Base-by-base conservation (phyloP, 2,797 vertebrate species). In the Enteromius afrohamiltoni region DNA sequence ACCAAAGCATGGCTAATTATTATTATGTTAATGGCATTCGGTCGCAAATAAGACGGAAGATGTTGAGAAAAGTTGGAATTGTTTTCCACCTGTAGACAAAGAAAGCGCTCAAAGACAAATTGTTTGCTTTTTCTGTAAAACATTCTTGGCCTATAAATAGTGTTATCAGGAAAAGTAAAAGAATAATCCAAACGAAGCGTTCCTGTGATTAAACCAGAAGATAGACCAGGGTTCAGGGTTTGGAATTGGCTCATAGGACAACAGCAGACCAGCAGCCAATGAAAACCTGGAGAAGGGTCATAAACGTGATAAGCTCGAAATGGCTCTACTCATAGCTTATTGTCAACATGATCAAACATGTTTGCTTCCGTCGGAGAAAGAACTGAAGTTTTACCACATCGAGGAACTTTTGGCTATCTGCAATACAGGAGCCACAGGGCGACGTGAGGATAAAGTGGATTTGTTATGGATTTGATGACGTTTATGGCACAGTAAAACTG, bases 241-340 rank as follows among this genome's bases (percentile, higher is more conserved):
- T 80, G 60, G 16, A 23, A 16, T 87, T 51, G 45, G 29, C 73
- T 60, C 73, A 51, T 17, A 34, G 55, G 88, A 90, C 88, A 93
- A 92, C 58, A 55, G 6, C 5, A 68, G 55, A 34, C 17, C 55
- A n/a, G 58, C 23, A 13, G 86, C 91, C 92, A 94, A 94, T 92
- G 83, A 69, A n/a, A 16, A 37, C 34, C 31, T 16, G 40, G 76
- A 67, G 86, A 47, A 55, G 17, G 40, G 77, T 83, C 73, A 83
- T 92, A 93, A 93, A 94, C 92, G 53, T 87, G 91, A 92, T 90
- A 93, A 93, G 88, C 16, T 77, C 11, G 8, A 19, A 47, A 83
- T 1, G 16, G 17, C 51, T 31, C 21, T 6, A 42, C n/a, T 74
- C 83, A 89, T 88, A 70, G 5, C 19, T 70, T 11, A 31, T 11